Base-by-base conservation (phyloP, 2,797 vertebrate genomes). In the Acipenser oxyrinchus region DNA sequence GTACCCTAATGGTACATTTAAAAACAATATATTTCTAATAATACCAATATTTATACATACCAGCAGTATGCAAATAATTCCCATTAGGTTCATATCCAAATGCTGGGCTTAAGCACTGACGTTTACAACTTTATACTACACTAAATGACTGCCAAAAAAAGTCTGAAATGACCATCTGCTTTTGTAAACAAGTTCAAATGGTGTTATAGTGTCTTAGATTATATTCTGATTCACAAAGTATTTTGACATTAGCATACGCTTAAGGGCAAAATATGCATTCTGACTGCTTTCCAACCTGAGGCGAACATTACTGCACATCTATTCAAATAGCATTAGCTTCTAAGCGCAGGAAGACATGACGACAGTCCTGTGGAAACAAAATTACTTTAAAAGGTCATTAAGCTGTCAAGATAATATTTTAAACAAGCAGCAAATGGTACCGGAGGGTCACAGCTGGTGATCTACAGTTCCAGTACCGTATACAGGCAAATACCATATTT, bases 161-260 rank as follows among this genome's bases (percentile, higher is more conserved):
- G n/a, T n/a, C 64, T 65, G 53, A 53, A 11, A 23, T n/a, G 64
- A 13, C 64, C 51, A 65, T 65, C 64, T 53, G 64, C 49, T 65
- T 49, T 23, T 15, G 11, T 23, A 37, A 64, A 18, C 48, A n/a
- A 51, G 63, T 64, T 51, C 10, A 65, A 65, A 53, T 52, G 49
- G 52, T 55, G 12, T 9, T 52, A 65, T 13, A 11, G 37, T 52
- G 13, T 65, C 51, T 65, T 15, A 53, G 8, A 10, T 67, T 15
- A 12, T 51, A 18, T 18, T 18, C 18, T 18, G 18, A 18, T 37
- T 37, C 37, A 65, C 18, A 65, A 57, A 37, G 18, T 6, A 55
- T 37, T 62, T 37, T 60, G 9, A 65, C 63, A 79, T 83, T 81
- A 77, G 65, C 76, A 81, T 79, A 78, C 63, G 68, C 70, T 82